Evolutionary conservation across 1,140 invertebrate genomes (phyloP).

Genomic region (Drosophila rhopaloa): DNA sequence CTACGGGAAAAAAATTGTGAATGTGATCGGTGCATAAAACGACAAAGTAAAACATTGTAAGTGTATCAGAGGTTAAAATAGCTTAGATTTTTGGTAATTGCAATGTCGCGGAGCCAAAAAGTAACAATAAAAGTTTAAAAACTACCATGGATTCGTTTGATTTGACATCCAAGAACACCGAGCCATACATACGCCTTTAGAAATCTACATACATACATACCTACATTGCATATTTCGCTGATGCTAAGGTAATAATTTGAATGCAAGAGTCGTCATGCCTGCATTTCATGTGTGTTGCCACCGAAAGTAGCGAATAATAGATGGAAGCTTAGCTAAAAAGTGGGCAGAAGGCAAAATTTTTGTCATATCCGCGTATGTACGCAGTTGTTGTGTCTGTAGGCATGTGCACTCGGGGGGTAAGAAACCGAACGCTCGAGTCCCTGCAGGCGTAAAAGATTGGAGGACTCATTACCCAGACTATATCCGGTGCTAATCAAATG

Average conservation of each 20-base stretch:
- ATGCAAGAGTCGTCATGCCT: not conserved
- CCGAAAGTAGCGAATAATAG: not conserved
- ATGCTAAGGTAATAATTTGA: slow-evolving; percentile 9
- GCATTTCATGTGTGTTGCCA: not conserved
- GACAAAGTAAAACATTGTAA: slow-evolving; percentile 43
- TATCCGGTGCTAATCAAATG: not conserved
- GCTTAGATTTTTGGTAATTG: not conserved
- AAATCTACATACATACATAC: slow-evolving; percentile 13
- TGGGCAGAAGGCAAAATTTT: not conserved
- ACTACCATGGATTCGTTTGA: not conserved
- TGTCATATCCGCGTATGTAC: slow-evolving; percentile 9
- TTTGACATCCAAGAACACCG: not conserved
- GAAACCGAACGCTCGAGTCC: slow-evolving; percentile 10
- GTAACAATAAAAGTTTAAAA: not conserved
- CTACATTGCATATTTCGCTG: slow-evolving; percentile 12
- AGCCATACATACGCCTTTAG: slow-evolving; percentile 1
- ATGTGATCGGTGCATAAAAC: slow-evolving; percentile 39
- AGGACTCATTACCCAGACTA: slow-evolving; percentile 6
- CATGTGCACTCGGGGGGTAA: slow-evolving; percentile 8
- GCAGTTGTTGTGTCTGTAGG: slow-evolving; percentile 31
- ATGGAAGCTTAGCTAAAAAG: not conserved
- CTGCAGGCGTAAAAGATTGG: not conserved
- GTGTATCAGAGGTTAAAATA: slow-evolving; percentile 8
- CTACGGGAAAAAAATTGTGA: slow-evolving; percentile 35
- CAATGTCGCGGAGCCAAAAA: not conserved